These are phyloP conservation scores for Megaceryle alcyon DNA, from an alignment of 2,797 vertebrate genomes.

Conservation along the genomic window DNA sequence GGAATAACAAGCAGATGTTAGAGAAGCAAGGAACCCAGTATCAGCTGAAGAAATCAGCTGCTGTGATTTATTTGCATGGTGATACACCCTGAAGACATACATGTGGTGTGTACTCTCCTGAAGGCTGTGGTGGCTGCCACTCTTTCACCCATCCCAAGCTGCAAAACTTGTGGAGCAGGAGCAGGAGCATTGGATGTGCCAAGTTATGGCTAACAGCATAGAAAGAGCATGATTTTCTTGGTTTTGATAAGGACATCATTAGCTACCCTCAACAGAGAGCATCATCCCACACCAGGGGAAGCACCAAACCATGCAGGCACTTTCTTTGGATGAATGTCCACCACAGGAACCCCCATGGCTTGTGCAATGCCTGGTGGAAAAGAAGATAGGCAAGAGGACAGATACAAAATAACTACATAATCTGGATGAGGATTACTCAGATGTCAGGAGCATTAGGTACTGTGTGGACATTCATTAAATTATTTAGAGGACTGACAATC, in stretches of 20 bases:
- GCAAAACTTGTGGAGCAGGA: background rate
- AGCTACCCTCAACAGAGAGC: background rate
- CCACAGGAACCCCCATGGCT: rapidly evolving
- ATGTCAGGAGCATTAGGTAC: background rate
- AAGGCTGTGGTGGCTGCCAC: background rate
- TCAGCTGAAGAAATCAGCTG: background rate
- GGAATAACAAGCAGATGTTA: background rate
- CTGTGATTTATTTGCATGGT: background rate
- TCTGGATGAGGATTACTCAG: background rate
- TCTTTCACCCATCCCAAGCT: background rate
- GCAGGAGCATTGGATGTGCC: background rate
- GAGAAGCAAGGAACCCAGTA: background rate
- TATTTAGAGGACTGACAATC: slow-evolving; percentile 9
- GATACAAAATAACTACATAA: background rate
- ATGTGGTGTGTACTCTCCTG: background rate
- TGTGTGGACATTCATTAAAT: background rate
- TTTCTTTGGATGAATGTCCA: background rate
- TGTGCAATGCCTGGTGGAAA: background rate
- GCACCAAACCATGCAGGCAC: background rate
- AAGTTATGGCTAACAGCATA: background rate
- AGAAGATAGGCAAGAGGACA: background rate
- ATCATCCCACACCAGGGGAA: background rate
- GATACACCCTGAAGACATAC: background rate
- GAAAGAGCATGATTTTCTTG: background rate
- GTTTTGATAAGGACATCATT: background rate